Conservation (phyloP, 2,797 vertebrate genomes). For the Scarus forsteni region DNA sequence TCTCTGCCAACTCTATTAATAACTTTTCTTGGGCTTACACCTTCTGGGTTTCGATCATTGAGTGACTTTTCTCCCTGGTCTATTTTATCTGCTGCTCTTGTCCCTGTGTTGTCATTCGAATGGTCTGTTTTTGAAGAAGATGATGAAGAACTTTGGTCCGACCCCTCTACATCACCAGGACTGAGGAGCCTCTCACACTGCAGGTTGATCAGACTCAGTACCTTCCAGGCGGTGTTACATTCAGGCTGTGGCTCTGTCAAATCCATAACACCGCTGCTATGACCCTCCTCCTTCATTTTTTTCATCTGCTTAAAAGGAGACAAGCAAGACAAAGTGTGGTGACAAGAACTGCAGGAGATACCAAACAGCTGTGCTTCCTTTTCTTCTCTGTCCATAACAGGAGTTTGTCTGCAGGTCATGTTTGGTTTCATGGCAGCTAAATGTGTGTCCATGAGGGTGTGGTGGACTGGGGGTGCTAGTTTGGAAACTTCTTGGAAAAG, state of each 20-base stretch:
- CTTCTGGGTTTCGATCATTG: conserved; percentile 16
- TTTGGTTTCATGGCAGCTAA: conserved; percentile 15
- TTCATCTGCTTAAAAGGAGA: conserved; percentile 30
- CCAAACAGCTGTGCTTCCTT: conserved; percentile 17
- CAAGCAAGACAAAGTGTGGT: conserved; percentile 20
- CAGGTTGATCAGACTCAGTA: conserved; percentile 84
- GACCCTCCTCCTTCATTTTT: conserved; percentile 19
- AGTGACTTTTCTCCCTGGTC: conserved; percentile 7
- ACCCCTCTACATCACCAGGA: conserved; percentile 33
- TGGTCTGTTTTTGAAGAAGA: neutral
- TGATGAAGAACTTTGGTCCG: neutral
- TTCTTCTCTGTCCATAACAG: conserved; percentile 4
- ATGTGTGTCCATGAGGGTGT: conserved; percentile 32
- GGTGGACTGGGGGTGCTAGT: conserved; percentile 63
- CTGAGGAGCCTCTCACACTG: conserved; percentile 81
- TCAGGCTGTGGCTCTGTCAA: conserved; percentile 26
- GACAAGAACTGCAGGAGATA: conserved; percentile 13
- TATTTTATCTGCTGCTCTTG: neutral
- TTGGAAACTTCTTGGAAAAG: conserved; percentile 86
- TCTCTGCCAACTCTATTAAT: neutral
- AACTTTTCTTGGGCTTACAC: conserved; percentile 1
- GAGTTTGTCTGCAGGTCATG: conserved; percentile 9
- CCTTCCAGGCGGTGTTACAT: conserved; percentile 76
- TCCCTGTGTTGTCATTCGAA: neutral
- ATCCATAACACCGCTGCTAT: conserved; percentile 5